phyloP scores from a whole-genome alignment of 2,888 invertebrate genomes.

The Gonocerus acuteangulatus region DNA sequence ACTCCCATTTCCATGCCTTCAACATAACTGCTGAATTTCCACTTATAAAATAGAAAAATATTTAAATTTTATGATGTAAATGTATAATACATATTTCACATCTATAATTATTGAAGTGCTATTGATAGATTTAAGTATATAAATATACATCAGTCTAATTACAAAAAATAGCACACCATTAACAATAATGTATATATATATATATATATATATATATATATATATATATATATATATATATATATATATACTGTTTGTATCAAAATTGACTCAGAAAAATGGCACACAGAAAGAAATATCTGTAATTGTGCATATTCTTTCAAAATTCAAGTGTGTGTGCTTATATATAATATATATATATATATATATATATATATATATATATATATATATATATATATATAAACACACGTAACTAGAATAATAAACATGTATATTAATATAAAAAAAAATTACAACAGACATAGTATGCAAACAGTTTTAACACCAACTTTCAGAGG shows the following conservation, averaged over 20 bases:
- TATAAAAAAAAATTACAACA: background rate
- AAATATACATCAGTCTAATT: conserved; percentile 31
- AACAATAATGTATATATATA: conserved; percentile 22
- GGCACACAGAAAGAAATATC: conserved; percentile 29
- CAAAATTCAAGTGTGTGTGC: conserved; percentile 3
- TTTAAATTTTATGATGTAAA: conserved; percentile 21
- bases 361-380: too few species aligned
- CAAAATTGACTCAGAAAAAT: conserved; percentile 29
- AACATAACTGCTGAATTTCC: background rate
- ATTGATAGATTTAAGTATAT: conserved; percentile 14
- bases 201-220: too few species aligned
- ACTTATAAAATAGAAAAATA: conserved; percentile 30
- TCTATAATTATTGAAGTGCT: conserved; percentile 21
- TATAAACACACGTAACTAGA: background rate
- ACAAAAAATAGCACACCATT: conserved; percentile 31
- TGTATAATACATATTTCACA: conserved; percentile 14
- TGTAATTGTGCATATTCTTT: conserved; percentile 18
- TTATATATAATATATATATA: too few species aligned
- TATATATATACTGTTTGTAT: too few species aligned
- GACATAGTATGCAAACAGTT: background rate
- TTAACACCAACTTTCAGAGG: conserved; percentile 73
- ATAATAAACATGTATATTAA: too few species aligned
- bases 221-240: too few species aligned
- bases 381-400: too few species aligned
- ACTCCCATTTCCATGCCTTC: background rate